These are phyloP conservation scores for Alloplasta piceator DNA, from an alignment of 2,888 invertebrate species.

Conservation along the genomic window DNA sequence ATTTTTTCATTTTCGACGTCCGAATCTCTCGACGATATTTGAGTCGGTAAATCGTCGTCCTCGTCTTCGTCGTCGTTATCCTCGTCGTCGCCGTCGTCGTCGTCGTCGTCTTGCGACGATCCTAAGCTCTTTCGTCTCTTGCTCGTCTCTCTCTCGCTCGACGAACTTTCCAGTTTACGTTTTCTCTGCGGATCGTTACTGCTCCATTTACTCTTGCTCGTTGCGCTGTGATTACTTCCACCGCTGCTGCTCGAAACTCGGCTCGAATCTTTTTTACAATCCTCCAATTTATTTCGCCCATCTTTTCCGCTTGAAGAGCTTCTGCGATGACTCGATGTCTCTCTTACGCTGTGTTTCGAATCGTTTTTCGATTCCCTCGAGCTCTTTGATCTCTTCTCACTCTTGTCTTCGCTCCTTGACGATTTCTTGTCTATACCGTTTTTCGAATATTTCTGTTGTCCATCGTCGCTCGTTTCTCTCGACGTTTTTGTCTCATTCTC, in stretches of 20 bases:
- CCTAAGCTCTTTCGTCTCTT: conserved; percentile 71
- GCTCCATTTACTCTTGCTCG: conserved; percentile 51
- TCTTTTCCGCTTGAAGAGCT: conserved; percentile 58
- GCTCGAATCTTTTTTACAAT: conserved; percentile 65
- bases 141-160: conserved; percentile 58
- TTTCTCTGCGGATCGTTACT: conserved; percentile 69
- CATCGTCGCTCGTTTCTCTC: conserved; percentile 46
- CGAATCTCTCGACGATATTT: conserved; percentile 53
- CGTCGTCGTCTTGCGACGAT: conserved; percentile 47
- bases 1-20: conserved; percentile 52
- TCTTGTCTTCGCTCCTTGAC: conserved; percentile 55
- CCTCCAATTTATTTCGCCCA: conserved; percentile 59
- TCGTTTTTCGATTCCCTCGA: conserved; percentile 58
- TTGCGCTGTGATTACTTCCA: conserved; percentile 28
- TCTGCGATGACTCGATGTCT: conserved; percentile 58
- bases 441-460: conserved; percentile 63
- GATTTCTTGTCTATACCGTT: conserved; percentile 58
- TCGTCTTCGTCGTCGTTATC: conserved; percentile 52
- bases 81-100: conserved; percentile 50
- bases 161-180: conserved; percentile 69
- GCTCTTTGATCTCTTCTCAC: conserved; percentile 67
- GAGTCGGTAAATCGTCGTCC: conserved; percentile 58
- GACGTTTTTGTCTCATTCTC: conserved; percentile 61
- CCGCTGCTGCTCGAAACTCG: conserved; percentile 65
- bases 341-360: conserved; percentile 58